Conservation (phyloP, 2,113 vertebrate genomes). For the Microtus ochrogaster region DNA sequence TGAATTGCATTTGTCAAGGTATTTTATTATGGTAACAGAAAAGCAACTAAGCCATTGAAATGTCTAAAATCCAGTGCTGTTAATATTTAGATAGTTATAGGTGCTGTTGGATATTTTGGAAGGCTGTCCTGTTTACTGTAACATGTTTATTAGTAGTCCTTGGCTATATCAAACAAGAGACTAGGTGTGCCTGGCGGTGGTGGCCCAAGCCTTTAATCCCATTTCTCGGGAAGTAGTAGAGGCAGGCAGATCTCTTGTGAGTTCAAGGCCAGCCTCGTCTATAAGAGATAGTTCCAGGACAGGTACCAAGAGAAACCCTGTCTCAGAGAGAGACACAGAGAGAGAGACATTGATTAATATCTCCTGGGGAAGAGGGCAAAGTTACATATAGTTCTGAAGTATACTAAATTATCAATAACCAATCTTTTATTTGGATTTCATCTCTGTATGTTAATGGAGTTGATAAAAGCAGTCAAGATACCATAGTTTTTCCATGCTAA, state of each 20-base stretch:
- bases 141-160: background rate
- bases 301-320: too few species aligned
- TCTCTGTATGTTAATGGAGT: background rate
- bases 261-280: too few species aligned
- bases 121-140: background rate
- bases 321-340: too few species aligned
- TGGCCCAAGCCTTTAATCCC: too few species aligned
- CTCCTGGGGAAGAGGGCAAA: background rate
- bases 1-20: background rate
- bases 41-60: background rate
- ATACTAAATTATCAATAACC: background rate
- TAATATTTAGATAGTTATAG: background rate
- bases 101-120: background rate
- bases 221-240: too few species aligned
- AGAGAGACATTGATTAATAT: background rate
- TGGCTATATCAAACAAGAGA: background rate
- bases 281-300: too few species aligned
- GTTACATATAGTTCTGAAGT: background rate
- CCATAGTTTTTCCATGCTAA: conserved; percentile 5
- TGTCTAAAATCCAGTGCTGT: background rate
- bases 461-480: background rate
- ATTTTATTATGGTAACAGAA: background rate
- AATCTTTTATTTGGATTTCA: background rate
- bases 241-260: too few species aligned
- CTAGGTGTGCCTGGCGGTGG: background rate